Conservation (phyloP, 1,140 invertebrate genomes). For the Cardiocondyla obscurior region DNA sequence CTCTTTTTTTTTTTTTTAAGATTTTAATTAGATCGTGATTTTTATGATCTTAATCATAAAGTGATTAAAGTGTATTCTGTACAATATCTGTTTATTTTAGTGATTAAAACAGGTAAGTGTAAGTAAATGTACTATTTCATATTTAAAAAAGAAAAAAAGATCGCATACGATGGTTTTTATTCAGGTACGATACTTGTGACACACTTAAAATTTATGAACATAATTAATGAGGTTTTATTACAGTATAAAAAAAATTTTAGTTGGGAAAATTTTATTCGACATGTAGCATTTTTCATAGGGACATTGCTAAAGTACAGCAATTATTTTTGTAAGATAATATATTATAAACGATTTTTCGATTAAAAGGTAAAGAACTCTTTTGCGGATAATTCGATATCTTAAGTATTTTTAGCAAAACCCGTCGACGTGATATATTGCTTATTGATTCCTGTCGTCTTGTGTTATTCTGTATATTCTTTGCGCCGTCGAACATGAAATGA, state of each 20-base stretch:
- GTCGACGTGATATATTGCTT: conserved; percentile 30
- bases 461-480: background rate
- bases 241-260: background rate
- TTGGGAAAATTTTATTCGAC: background rate
- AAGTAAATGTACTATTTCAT: background rate
- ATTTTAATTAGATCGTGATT: background rate
- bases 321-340: background rate
- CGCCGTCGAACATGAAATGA: background rate
- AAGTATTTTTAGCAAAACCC: background rate
- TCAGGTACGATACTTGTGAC: background rate
- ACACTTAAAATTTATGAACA: background rate
- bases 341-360: background rate
- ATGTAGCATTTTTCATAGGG: background rate
- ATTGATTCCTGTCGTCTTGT: conserved; percentile 50
- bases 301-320: background rate
- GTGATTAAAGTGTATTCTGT: conserved; percentile 4
- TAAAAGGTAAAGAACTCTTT: background rate
- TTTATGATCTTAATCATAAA: conserved; percentile 16
- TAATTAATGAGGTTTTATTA: background rate
- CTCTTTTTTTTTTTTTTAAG: background rate
- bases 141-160: no score
- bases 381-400: background rate
- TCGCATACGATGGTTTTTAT: conserved; percentile 25
- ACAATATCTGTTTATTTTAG: background rate
- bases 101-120: conserved; percentile 30